phyloP scores from a whole-genome alignment of 2,113 vertebrate species.

The Hoplias malabaricus region DNA sequence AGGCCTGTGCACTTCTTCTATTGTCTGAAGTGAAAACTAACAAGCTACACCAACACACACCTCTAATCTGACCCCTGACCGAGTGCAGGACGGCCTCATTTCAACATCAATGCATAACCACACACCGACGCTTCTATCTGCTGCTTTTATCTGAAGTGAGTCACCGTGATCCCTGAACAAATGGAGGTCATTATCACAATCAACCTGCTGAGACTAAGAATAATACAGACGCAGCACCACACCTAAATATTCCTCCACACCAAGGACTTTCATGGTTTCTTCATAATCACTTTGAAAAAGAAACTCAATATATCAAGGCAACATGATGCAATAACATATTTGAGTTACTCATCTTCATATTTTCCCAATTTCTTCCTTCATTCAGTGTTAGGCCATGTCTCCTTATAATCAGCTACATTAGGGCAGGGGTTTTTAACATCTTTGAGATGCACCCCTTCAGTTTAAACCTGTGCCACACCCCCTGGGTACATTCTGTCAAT shows the following conservation, averaged over 20 bases:
- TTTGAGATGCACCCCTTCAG: too few species aligned
- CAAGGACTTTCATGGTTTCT: neutral
- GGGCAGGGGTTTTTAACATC: too few species aligned
- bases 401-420: too few species aligned
- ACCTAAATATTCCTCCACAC: neutral
- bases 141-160: slow-evolving; percentile 9
- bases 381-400: too few species aligned
- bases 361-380: too few species aligned
- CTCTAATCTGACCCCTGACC: neutral
- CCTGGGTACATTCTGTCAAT: too few species aligned
- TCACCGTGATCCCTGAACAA: neutral
- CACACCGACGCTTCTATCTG: neutral
- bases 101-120: neutral
- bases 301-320: too few species aligned
- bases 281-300: too few species aligned
- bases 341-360: too few species aligned
- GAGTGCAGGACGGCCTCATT: neutral
- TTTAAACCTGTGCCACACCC: too few species aligned
- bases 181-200: slow-evolving; percentile 3
- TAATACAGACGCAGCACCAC: neutral
- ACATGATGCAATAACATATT: too few species aligned
- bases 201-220: neutral
- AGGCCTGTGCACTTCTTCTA: neutral
- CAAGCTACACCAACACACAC: neutral
- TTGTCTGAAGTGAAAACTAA: slow-evolving; percentile 8